Evolutionary conservation across 2,797 vertebrate species (phyloP).

Genomic region (Lateolabrax maculatus): DNA sequence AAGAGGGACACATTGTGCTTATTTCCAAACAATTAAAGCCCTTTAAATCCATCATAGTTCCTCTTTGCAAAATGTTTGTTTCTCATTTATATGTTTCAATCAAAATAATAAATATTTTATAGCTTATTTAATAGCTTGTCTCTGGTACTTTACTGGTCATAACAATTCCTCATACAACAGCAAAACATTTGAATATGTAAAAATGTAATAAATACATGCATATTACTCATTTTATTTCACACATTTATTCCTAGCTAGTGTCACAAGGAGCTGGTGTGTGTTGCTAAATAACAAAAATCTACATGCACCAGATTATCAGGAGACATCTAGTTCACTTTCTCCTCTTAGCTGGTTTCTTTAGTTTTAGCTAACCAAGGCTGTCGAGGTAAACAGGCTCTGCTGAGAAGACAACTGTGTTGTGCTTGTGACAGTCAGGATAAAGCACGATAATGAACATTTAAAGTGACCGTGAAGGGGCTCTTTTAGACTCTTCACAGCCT

Average conservation of each 20-base stretch:
- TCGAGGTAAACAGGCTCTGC: conserved; percentile 44
- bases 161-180: too few species aligned
- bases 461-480: conserved; percentile 70
- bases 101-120: neutral
- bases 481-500: conserved; percentile 69
- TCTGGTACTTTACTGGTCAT: neutral
- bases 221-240: neutral
- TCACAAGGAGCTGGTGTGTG: neutral
- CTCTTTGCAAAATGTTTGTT: neutral
- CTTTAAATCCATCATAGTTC: neutral
- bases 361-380: conserved; percentile 28
- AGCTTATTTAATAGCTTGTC: neutral
- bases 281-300: neutral
- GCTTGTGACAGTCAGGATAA: conserved; percentile 58
- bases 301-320: neutral
- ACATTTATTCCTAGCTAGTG: neutral
- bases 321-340: conserved; percentile 8
- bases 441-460: conserved; percentile 68
- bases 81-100: too few species aligned
- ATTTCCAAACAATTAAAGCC: too few species aligned
- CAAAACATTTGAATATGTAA: neutral
- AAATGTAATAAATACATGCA: too few species aligned
- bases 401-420: conserved; percentile 57
- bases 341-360: conserved; percentile 16
- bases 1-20: neutral